Percentiles rank a stretch among this genome's conserved stretches.
These are phyloP conservation scores for Silvanus unidentatus DNA, from an alignment of 2,888 invertebrate genomes.

Conservation along the genomic window DNA sequence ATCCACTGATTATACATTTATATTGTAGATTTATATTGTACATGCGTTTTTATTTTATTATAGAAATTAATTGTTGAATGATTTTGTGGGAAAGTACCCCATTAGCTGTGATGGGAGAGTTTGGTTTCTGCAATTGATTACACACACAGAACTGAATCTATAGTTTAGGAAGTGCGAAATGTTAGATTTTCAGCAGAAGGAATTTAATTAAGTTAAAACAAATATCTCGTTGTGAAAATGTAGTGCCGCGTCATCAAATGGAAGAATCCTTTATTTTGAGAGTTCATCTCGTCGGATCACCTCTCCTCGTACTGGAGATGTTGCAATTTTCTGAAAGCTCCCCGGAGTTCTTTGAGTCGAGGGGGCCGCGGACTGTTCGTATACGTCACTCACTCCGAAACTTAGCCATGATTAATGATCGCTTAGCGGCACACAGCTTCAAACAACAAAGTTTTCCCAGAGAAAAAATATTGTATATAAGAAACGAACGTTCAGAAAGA, in stretches of 20 bases:
- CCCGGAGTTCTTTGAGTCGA: conserved; percentile 43
- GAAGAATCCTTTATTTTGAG: conserved; percentile 34
- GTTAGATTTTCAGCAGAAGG: conserved; percentile 9
- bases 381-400: conserved; percentile 51
- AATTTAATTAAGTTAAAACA: conserved; percentile 43
- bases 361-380: conserved; percentile 41
- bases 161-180: too few relatives aligned
- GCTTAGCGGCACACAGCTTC: conserved; percentile 52
- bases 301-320: conserved; percentile 40
- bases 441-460: conserved; percentile 61
- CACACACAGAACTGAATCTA: too few relatives aligned
- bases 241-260: conserved; percentile 40
- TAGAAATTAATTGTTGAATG: too few relatives aligned
- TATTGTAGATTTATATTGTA: neutral
- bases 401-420: conserved; percentile 55
- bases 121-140: too few relatives aligned
- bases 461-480: conserved; percentile 50
- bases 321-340: conserved; percentile 49
- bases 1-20: conserved; percentile 18
- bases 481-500: conserved; percentile 48
- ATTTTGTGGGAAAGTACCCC: too few relatives aligned
- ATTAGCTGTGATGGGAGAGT: too few relatives aligned
- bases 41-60: too few relatives aligned
- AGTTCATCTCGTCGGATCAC: conserved; percentile 39
- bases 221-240: conserved; percentile 33